Percentiles rank a stretch among this genome's conserved stretches.
phyloP scores from a whole-genome alignment of 2,888 invertebrate species.

The Hirtodrosophila histrioides region DNA sequence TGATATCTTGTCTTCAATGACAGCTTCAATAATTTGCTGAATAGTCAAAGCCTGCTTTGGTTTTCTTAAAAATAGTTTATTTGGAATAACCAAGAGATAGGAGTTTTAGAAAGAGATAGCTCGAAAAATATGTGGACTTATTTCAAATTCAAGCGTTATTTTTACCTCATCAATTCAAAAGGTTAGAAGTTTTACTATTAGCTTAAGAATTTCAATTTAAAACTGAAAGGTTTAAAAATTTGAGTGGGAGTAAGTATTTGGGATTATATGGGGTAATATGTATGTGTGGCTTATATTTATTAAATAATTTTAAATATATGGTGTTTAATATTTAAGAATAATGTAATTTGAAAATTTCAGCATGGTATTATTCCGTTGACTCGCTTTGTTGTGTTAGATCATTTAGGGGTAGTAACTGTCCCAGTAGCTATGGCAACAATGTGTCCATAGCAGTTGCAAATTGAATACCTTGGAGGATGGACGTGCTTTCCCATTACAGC shows the following conservation, averaged over 20 bases:
- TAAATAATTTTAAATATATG: neutral
- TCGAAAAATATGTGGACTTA: neutral
- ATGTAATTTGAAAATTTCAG: neutral
- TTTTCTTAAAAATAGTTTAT: neutral
- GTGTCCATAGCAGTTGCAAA: conserved; percentile 6
- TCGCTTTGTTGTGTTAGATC: neutral
- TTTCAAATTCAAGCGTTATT: neutral
- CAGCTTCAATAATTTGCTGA: conserved; percentile 2
- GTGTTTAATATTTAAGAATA: neutral
- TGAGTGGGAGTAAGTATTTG: too few relatives aligned
- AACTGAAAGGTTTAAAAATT: too few relatives aligned
- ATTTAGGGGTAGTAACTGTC: too few relatives aligned
- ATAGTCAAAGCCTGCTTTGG: conserved; percentile 27
- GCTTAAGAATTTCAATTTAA: too few relatives aligned
- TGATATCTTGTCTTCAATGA: conserved; percentile 13
- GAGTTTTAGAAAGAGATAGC: too few relatives aligned
- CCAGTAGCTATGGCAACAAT: conserved; percentile 45
- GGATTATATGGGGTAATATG: too few relatives aligned
- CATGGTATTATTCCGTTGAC: neutral
- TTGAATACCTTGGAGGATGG: conserved; percentile 63
- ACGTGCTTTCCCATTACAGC: conserved; percentile 84
- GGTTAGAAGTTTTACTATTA: too few relatives aligned
- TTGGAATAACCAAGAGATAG: neutral
- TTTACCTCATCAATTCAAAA: too few relatives aligned
- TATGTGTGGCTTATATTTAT: too few relatives aligned